Evolutionary conservation across 2,888 invertebrate genomes (phyloP).

Genomic region (Nephrotoma appendiculata): DNA sequence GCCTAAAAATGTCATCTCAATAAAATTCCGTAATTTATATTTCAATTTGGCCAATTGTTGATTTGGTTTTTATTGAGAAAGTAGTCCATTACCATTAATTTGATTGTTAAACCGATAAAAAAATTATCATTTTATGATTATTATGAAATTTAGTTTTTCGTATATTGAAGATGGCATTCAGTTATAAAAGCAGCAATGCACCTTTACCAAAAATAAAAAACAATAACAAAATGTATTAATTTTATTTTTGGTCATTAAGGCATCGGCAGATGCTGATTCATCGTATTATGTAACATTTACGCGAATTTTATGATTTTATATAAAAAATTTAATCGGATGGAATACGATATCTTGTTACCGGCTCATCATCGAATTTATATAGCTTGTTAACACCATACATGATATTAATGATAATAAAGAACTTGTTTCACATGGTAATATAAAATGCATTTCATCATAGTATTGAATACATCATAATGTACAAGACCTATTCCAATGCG

Average conservation of each 20-base stretch:
- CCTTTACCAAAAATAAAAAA: neutral
- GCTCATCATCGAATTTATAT: neutral
- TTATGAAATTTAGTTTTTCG: neutral
- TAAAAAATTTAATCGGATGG: neutral
- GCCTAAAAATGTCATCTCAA: neutral
- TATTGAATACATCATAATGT: no score
- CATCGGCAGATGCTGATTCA: neutral
- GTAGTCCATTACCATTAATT: neutral
- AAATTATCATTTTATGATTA: neutral
- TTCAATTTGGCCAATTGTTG: neutral
- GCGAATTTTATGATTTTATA: neutral
- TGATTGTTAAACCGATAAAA: neutral
- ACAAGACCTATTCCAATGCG: no score
- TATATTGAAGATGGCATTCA: neutral
- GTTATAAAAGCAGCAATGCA: neutral
- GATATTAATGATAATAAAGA: neutral
- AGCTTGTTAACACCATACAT: neutral
- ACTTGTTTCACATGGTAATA: neutral
- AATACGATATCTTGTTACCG: neutral
- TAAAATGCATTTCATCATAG: neutral
- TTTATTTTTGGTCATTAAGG: neutral
- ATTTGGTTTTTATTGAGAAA: neutral
- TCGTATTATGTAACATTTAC: neutral
- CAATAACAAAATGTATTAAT: neutral
- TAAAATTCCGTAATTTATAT: neutral